Conservation (phyloP, 2,797 vertebrate species). For the Sebastes kiyomatsui region DNA sequence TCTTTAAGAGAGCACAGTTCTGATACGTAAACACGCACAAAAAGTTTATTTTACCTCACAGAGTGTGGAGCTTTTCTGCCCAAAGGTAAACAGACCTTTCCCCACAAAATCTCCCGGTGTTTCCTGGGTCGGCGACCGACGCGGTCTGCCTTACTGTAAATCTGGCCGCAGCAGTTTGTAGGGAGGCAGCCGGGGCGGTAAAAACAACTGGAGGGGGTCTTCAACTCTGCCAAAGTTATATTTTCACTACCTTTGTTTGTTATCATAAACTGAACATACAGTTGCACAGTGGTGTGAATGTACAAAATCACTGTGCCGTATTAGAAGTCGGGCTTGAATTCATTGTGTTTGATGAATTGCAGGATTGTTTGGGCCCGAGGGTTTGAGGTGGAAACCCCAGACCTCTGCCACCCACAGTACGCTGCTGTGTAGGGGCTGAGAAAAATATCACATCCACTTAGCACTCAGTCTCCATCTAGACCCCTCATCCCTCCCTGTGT, state of each 20-base stretch:
- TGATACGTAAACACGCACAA: slow-evolving; percentile 61
- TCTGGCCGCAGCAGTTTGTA: slow-evolving; percentile 52
- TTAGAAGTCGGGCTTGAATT: background rate
- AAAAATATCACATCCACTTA: slow-evolving; percentile 66
- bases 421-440: slow-evolving; percentile 42
- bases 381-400: slow-evolving; percentile 28
- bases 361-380: slow-evolving; percentile 12
- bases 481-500: background rate
- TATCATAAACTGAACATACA: slow-evolving; percentile 2
- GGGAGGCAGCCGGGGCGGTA: background rate
- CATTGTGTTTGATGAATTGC: slow-evolving; percentile 25
- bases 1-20: slow-evolving; percentile 57
- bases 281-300: slow-evolving; percentile 9
- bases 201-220: background rate
- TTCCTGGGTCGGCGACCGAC: slow-evolving; percentile 35
- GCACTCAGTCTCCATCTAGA: slow-evolving; percentile 47
- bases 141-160: slow-evolving; percentile 67
- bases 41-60: slow-evolving; percentile 73
- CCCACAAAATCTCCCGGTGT: slow-evolving; percentile 48
- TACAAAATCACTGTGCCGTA: background rate
- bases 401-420: slow-evolving; percentile 22
- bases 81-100: slow-evolving; percentile 75
- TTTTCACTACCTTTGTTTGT: slow-evolving; percentile 31
- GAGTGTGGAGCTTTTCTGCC: slow-evolving; percentile 54
- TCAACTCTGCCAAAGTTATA: background rate